Percentiles rank a stretch among this genome's conserved stretches.
Evolutionary conservation across 2,888 invertebrate species (phyloP).

Genomic region (Dioctria linearis): DNA sequence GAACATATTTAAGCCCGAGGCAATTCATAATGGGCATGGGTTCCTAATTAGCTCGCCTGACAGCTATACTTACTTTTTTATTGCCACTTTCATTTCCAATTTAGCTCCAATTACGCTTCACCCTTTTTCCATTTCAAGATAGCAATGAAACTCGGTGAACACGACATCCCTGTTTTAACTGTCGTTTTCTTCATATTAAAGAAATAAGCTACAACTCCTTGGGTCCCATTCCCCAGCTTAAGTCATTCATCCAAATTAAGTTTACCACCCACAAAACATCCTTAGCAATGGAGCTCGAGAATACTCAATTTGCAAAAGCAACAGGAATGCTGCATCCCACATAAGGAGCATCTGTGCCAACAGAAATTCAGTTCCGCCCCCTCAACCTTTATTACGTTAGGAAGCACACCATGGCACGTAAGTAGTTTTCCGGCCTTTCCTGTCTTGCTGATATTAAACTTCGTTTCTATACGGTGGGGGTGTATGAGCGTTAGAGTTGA

Average conservation of each 20-base stretch:
- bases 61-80: slow-evolving; percentile 41
- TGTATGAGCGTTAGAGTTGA: background rate
- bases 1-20: slow-evolving; percentile 23
- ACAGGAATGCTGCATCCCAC: slow-evolving; percentile 49
- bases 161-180: slow-evolving; percentile 19
- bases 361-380: slow-evolving; percentile 34
- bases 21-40: slow-evolving; percentile 25
- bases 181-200: slow-evolving; percentile 47
- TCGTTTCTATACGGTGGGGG: slow-evolving; percentile 2
- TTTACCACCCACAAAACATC: slow-evolving; percentile 52
- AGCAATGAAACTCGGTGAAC: slow-evolving; percentile 42
- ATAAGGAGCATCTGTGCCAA: slow-evolving; percentile 51
- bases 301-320: slow-evolving; percentile 51
- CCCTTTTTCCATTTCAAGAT: slow-evolving; percentile 47
- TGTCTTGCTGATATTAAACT: slow-evolving; percentile 58
- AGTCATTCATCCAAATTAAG: slow-evolving; percentile 53
- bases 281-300: slow-evolving; percentile 33
- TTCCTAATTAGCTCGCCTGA: slow-evolving; percentile 36
- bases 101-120: slow-evolving; percentile 52
- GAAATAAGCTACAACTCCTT: slow-evolving; percentile 23
- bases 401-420: slow-evolving; percentile 53
- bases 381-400: slow-evolving; percentile 37
- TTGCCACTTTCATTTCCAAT: slow-evolving; percentile 53
- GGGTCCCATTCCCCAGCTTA: slow-evolving; percentile 28
- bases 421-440: slow-evolving; percentile 56